Evolutionary conservation across 1,140 invertebrate species (phyloP), one percentile per base, ranked within the genome.

Genomic region (Ganaspis sp.): DNA sequence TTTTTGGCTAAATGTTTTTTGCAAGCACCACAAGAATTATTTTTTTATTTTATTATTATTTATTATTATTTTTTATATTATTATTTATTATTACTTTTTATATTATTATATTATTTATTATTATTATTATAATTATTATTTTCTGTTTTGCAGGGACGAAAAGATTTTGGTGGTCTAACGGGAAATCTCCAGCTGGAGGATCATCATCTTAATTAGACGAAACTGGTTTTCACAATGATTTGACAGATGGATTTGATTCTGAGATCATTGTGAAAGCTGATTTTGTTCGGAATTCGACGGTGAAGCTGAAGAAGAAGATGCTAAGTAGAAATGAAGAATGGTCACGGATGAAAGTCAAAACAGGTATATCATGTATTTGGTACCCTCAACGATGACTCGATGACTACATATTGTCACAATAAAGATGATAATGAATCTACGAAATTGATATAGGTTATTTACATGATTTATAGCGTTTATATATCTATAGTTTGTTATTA

Each of bases 261-360:
- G 95, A 96, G 95, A 96, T 96, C 95, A 96, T 96, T 96, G 95
- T 96, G 95, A 96, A 96, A 96, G 95, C 95, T 96, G 94, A 95
- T 96, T 96, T 96, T 95, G 95, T 96, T 94, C 91, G 87, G 54
- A 84, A 83, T 69, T 85, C 90, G 73, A 81, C 89, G 70, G 49
- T 81, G 77, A 37, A 78, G 77, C 73, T 77, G 42, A 70, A 42
- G 72, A 53, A 73, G 15, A n/a, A 76, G 45, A n/a, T 19, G 76
- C 2, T 2, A 75, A 75, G 69, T 11, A n/a, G 17, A 37, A 53
- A 54, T 37, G 29, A 45, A 21, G 19, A 64, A 64, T 29, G 58
- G 23, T 58, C 54, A 64, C 23, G 11, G 9, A 58, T 26, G 4
- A 64, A 64, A 64, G 15, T 58, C 26, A 26, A 15, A 29, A 26